Base-by-base conservation (phyloP, 2,113 vertebrate species). In the Glaucomys volans region DNA sequence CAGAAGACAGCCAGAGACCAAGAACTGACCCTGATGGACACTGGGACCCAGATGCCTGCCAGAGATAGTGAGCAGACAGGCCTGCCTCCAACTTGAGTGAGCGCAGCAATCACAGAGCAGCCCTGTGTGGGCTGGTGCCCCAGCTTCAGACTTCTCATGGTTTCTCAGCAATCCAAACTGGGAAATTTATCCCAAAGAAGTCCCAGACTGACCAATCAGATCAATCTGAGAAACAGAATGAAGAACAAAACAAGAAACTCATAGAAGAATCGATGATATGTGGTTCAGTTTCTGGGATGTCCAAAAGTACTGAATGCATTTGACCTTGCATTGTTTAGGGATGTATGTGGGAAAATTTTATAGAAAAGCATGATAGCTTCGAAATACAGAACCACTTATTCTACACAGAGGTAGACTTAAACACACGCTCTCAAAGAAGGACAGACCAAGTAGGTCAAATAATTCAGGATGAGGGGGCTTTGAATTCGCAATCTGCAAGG, bases 81-180 rank as follows among this genome's bases (percentile, higher is more conserved):
- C 9, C 28, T n/a, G 9, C 20, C 44, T 35, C 4, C 10, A 32
- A 0, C 1, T 30, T 8, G 14, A 9, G 11, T 54, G 59, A 72
- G 35, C 1, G 17, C 52, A 44, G 24, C 8, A 40, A 47, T 32
- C 28, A 62, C 37, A 54, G 59, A 59, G 20, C 30, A 82, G 50
- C 54, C 54, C 44, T 3, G 3, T 9, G 10, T 44, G 35, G 4
- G 12, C 26, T 57, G 50, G 1, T 2, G 2, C 22, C 2, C 17
- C 8, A 32, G 69, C 35, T 37, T 40, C 40, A 35, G 7, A 35
- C 42, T 57, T 37, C 32, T 57, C 35, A 8, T n/a, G 35, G 40
- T 35, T 20, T 47, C 76, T 82, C 69, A 40, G n/a, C 37, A 62
- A 54, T 71, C 35, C 71, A 11, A 35, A 11, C 26, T 30, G 35